These are phyloP conservation scores for Coremacera marginata DNA, from an alignment of 2,888 invertebrate genomes.

Conservation along the genomic window DNA sequence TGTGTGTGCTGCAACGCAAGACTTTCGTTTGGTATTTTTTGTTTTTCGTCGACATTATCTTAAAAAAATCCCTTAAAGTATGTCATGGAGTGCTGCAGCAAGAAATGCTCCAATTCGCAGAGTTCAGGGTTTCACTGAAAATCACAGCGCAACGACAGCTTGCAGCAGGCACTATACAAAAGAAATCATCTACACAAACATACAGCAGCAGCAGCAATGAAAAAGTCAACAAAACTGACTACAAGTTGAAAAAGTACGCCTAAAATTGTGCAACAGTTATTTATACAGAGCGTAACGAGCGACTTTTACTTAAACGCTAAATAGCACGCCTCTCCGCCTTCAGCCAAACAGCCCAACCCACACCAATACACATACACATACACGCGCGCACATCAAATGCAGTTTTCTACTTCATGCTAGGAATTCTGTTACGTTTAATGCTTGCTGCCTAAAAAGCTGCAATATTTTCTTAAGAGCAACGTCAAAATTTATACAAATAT, in stretches of 20 bases:
- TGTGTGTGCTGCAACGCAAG: neutral
- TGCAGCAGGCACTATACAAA: neutral
- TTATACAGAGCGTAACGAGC: neutral
- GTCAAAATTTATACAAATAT: constrained; percentile 3
- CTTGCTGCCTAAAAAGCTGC: neutral
- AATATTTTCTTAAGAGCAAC: constrained; percentile 29
- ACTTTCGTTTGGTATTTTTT: no score
- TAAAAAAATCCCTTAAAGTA: no score
- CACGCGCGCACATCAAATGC: neutral
- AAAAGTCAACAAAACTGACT: constrained; percentile 5
- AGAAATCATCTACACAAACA: constrained; percentile 26
- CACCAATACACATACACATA: neutral
- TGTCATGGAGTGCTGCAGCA: constrained; percentile 4
- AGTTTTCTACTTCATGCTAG: neutral
- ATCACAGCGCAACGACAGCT: constrained; percentile 23
- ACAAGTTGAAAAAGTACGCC: constrained; percentile 16
- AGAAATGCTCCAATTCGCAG: constrained; percentile 29
- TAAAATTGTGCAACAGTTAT: constrained; percentile 40
- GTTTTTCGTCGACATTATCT: no score
- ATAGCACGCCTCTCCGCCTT: neutral
- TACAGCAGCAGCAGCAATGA: neutral
- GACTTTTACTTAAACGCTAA: neutral
- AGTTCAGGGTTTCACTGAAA: constrained; percentile 40
- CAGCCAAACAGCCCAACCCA: neutral
- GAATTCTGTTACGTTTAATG: neutral